Evolutionary conservation across 1,140 invertebrate species (phyloP).

Genomic region (Magallana gigas): DNA sequence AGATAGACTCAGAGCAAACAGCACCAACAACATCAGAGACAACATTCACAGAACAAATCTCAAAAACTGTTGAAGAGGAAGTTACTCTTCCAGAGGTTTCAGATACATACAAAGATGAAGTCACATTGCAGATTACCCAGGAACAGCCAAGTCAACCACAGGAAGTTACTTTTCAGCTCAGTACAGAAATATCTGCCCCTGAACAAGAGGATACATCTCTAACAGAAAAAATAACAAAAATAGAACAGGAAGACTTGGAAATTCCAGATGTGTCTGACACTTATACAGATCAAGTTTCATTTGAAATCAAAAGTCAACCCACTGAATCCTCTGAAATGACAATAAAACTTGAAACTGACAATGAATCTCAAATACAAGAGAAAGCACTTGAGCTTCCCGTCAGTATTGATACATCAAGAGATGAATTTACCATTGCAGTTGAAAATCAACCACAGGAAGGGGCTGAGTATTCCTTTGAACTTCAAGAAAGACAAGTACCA

Average conservation of each 20-base stretch:
- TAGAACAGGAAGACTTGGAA: neutral
- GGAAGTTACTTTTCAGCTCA: slow-evolving; percentile 30
- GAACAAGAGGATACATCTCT: slow-evolving; percentile 41
- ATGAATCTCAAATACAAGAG: slow-evolving; percentile 21
- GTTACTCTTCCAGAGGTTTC: slow-evolving; percentile 27
- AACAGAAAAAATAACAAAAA: slow-evolving; percentile 18
- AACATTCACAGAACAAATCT: slow-evolving; percentile 31
- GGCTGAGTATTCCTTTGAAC: slow-evolving; percentile 67
- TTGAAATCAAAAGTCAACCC: slow-evolving; percentile 27
- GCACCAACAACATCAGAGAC: slow-evolving; percentile 36
- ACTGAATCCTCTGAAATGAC: slow-evolving; percentile 44
- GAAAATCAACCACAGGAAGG: slow-evolving; percentile 65
- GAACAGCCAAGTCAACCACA: slow-evolving; percentile 43
- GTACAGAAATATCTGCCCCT: neutral
- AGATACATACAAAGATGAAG: slow-evolving; percentile 43
- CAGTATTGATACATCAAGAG: slow-evolving; percentile 65
- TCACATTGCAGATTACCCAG: slow-evolving; percentile 15
- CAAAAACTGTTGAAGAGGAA: neutral
- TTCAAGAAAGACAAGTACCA: slow-evolving; percentile 55
- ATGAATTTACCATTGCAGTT: slow-evolving; percentile 69
- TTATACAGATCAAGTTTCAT: slow-evolving; percentile 4
- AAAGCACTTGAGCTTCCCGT: slow-evolving; percentile 59
- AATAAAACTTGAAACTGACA: slow-evolving; percentile 37
- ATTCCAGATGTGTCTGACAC: slow-evolving; percentile 58
- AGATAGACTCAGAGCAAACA: slow-evolving; percentile 32